Percentiles rank a stretch among this genome's conserved stretches.
phyloP scores from a whole-genome alignment of 2,113 vertebrate species.

The Vimba vimba region DNA sequence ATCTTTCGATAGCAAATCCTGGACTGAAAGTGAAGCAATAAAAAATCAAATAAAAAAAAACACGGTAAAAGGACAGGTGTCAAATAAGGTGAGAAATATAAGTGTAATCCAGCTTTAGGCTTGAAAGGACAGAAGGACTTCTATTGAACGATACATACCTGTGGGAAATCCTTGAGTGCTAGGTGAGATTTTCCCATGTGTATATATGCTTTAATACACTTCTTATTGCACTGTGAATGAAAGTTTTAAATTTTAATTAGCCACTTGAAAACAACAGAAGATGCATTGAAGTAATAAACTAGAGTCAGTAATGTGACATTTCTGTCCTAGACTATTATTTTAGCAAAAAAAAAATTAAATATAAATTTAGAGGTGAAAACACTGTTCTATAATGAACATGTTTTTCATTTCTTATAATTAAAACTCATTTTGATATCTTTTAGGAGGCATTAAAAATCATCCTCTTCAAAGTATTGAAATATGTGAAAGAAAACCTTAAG shows the following conservation, averaged over 20 bases:
- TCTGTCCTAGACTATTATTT: too few species aligned
- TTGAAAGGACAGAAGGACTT: slow-evolving; percentile 15
- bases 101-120: slow-evolving; percentile 14
- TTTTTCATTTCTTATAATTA: not conserved
- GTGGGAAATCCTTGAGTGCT: slow-evolving; percentile 77
- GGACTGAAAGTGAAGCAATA: slow-evolving; percentile 64
- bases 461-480: not conserved
- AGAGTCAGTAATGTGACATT: too few species aligned
- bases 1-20: slow-evolving; percentile 75
- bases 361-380: too few species aligned
- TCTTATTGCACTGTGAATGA: slow-evolving; percentile 83
- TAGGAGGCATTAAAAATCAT: not conserved
- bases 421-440: not conserved
- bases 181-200: slow-evolving; percentile 89
- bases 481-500: not conserved
- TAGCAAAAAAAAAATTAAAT: too few species aligned
- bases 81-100: slow-evolving; percentile 2
- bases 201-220: slow-evolving; percentile 84
- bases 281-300: not conserved
- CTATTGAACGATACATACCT: slow-evolving; percentile 74
- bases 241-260: slow-evolving; percentile 1
- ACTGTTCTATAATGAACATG: not conserved
- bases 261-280: not conserved
- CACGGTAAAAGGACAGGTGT: not conserved
- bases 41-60: not conserved